A percentile compares a stretch with the other conserved stretches of the same genome.
Evolutionary conservation across 1,140 invertebrate species (phyloP).

Genomic region (Habropoda laboriosa): DNA sequence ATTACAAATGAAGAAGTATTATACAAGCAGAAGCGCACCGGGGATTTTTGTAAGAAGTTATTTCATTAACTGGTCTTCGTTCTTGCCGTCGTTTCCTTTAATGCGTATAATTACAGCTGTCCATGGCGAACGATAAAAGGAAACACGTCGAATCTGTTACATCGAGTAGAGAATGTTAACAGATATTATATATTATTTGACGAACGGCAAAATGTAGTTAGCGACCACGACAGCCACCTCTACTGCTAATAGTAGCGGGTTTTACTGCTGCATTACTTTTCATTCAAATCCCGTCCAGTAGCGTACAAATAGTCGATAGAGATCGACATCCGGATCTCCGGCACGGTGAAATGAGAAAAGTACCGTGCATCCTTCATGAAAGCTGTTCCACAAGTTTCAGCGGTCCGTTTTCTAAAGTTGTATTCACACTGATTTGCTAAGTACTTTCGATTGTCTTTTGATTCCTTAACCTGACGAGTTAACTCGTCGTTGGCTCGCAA

Average conservation of each 20-base stretch:
- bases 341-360: slow-evolving; percentile 41
- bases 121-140: background rate
- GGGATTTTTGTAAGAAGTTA: slow-evolving; percentile 25
- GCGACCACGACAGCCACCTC: slow-evolving; percentile 34
- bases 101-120: slow-evolving; percentile 15
- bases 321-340: slow-evolving; percentile 62
- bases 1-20: background rate
- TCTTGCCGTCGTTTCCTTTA: slow-evolving; percentile 20
- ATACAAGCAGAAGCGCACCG: background rate
- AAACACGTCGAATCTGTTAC: slow-evolving; percentile 25
- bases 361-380: slow-evolving; percentile 37
- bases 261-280: slow-evolving; percentile 40
- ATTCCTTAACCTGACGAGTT: background rate
- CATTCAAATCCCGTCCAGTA: slow-evolving; percentile 42
- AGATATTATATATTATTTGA: slow-evolving; percentile 35
- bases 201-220: slow-evolving; percentile 3
- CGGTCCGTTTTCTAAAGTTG: slow-evolving; percentile 25
- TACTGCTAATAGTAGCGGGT: slow-evolving; percentile 45
- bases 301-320: slow-evolving; percentile 48
- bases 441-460: slow-evolving; percentile 26
- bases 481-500: too few relatives aligned
- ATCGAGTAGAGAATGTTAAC: background rate
- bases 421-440: slow-evolving; percentile 1
- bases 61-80: slow-evolving; percentile 25
- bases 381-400: slow-evolving; percentile 49